phyloP scores from a whole-genome alignment of 2,797 vertebrate species.

The Bradypodion pumilum region DNA sequence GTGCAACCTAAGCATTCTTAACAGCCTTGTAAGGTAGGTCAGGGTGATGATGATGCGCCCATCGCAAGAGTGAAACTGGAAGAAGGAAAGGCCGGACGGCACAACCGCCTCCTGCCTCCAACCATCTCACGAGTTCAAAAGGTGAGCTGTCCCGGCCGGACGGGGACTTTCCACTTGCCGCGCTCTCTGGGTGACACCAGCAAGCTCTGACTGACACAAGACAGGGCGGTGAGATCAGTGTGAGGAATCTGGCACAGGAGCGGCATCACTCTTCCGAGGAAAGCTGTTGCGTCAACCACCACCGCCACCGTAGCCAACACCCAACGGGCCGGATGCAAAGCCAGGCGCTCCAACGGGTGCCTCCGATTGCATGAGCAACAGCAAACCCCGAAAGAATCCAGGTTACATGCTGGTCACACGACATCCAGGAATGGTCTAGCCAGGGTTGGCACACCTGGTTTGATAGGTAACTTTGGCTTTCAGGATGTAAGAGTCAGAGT shows the following conservation, averaged over 20 bases:
- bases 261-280: background rate
- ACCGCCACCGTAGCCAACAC: background rate
- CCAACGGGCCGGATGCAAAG: background rate
- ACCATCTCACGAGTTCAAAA: background rate
- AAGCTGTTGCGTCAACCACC: background rate
- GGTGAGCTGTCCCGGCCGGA: background rate
- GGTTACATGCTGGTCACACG: background rate
- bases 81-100: background rate
- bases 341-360: background rate
- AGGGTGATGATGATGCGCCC: background rate
- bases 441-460: background rate
- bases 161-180: constrained; percentile 16
- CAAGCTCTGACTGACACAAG: background rate
- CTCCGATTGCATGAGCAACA: background rate
- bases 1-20: too few relatives aligned
- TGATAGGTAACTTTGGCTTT: background rate
- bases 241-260: constrained; percentile 21
- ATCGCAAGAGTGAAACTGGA: background rate
- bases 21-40: background rate
- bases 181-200: background rate
- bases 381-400: background rate
- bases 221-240: background rate
- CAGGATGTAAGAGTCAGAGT: background rate
- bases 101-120: background rate
- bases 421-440: background rate